Conservation (phyloP, 2,113 vertebrate genomes). For the Pungitius pungitius region DNA sequence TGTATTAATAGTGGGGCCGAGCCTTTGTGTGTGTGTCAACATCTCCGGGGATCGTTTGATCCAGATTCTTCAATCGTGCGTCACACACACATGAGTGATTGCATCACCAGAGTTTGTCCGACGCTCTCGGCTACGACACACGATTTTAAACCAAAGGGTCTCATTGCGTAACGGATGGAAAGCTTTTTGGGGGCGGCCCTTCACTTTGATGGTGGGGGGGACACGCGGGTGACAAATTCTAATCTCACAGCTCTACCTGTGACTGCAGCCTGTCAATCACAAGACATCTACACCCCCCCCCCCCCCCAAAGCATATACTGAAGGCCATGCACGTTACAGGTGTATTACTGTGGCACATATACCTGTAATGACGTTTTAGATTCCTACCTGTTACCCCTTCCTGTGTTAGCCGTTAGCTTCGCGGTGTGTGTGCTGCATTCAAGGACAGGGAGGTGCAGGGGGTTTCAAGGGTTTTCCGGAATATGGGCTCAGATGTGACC, state of each 20-base stretch:
- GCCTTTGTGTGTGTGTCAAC: conserved; percentile 4
- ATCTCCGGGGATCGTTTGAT: too few species aligned
- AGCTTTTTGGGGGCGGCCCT: neutral
- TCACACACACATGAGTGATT: too few species aligned
- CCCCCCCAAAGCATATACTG: neutral
- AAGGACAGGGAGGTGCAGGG: neutral
- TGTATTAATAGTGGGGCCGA: conserved; percentile 52
- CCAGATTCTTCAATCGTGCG: too few species aligned
- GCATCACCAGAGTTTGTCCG: conserved; percentile 20
- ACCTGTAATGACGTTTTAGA: neutral
- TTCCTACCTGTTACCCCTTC: neutral
- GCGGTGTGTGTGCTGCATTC: neutral
- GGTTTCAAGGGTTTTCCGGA: conserved; percentile 35
- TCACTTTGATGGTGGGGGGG: neutral
- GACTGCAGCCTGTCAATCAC: neutral
- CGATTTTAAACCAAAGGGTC: neutral
- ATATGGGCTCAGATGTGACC: conserved; percentile 50
- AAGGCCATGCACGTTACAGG: neutral
- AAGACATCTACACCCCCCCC: too few species aligned
- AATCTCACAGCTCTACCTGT: neutral
- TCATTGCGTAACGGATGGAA: neutral
- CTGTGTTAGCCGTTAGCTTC: neutral
- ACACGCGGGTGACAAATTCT: too few species aligned
- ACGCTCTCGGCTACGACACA: neutral
- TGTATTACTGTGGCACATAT: neutral